Conservation (phyloP, 2,797 vertebrate species). For the Orientallactaga sibirica region DNA sequence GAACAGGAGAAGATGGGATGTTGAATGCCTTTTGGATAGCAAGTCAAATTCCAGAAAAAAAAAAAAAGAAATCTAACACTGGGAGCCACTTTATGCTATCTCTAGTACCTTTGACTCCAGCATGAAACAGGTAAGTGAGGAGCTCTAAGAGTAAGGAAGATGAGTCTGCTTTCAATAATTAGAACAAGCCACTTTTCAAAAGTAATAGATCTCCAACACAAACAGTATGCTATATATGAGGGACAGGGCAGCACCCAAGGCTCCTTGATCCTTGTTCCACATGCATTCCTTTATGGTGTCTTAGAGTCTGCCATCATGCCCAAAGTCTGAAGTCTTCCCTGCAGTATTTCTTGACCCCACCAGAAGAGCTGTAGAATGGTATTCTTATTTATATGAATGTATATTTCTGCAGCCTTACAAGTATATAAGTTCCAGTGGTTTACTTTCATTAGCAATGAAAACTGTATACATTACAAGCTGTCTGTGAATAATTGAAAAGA, state of each 20-base stretch:
- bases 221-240: background rate
- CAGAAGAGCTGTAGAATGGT: conserved; percentile 32
- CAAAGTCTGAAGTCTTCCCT: conserved; percentile 34
- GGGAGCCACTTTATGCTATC: background rate
- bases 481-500: conserved; percentile 47
- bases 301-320: background rate
- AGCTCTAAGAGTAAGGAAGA: background rate
- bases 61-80: background rate
- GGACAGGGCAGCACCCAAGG: background rate
- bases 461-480: conserved; percentile 58
- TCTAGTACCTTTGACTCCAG: background rate
- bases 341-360: background rate
- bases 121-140: background rate
- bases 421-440: conserved; percentile 58
- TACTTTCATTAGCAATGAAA: conserved; percentile 62
- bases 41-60: background rate
- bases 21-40: background rate
- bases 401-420: conserved; percentile 46
- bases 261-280: background rate
- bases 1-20: background rate
- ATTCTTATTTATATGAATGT: conserved; percentile 59
- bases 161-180: background rate
- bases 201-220: background rate
- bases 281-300: too few species aligned
- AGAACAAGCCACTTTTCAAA: background rate